Evolutionary conservation across 2,888 invertebrate genomes (phyloP), one percentile per base, ranked within the genome.

Genomic region (Epinotia demarniana): DNA sequence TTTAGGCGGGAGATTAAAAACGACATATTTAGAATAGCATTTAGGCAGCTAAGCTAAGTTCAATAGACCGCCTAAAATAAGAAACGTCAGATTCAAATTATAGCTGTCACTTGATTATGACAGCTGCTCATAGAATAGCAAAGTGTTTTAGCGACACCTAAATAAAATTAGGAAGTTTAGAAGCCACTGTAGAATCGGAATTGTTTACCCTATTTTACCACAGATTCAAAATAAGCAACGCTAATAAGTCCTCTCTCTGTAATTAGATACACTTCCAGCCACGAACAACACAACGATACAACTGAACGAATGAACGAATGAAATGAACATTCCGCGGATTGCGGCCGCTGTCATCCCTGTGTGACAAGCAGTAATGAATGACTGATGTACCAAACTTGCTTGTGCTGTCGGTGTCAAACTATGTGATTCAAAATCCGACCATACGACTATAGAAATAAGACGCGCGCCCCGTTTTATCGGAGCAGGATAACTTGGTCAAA

Each of bases 361-460:
- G 63, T 74, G 74, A 74, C 69, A 61, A 70, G 69, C 74, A 49
- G 58, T 74, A 74, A 74, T 74, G 69, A 74, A 74, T 74, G 74
- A 58, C 58, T 58, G 69, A 70, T 69, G 23, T n/a, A 19, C 57
- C 74, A 43, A 64, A 58, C 46, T 23, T 33, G 19, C 0, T n/a
- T 27, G 58, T 69, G 12, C 74, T 16, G 55, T 23, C 39, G 16
- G 1, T 2, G 1, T 12, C 1, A 49, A 23, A n/a, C 13, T 12
- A 23, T 9, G 4, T 16, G 19, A 0, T 46, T 23, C 43, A 49
- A 70, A 49, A 23, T 16, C 18, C 18, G n/a, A 49, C 46, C 46
- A 11, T 74, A 53, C n/a, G 19, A 1, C 4, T n/a, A 33, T n/a
- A 1, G 0, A 0, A 3, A 58, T 70, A 70, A 33, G 39, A 13